Evolutionary conservation across 1,140 invertebrate genomes (phyloP).

Genomic region (Octopus bimaculoides): DNA sequence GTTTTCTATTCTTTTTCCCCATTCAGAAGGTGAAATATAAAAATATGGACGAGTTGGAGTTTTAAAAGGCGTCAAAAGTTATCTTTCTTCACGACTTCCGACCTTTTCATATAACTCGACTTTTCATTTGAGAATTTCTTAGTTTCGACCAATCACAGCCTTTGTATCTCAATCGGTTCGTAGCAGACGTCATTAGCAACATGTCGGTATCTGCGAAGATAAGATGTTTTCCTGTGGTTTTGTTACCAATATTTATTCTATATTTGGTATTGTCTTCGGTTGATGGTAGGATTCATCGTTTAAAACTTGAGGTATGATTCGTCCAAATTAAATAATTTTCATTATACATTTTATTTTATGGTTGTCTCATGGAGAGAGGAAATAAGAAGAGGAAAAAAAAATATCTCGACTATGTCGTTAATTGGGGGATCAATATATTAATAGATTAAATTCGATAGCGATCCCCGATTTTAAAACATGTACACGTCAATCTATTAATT

Average conservation of each 20-base stretch:
- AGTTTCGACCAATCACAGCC: not conserved
- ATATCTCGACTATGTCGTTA: too few relatives aligned
- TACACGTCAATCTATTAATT: not conserved
- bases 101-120: too few relatives aligned
- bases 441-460: too few relatives aligned
- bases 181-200: constrained; percentile 11
- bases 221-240: not conserved
- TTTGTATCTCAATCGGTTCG: not conserved
- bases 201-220: constrained; percentile 3
- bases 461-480: not conserved
- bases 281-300: not conserved
- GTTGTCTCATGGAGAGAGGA: too few relatives aligned
- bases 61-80: too few relatives aligned
- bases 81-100: too few relatives aligned
- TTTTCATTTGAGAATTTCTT: too few relatives aligned
- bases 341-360: too few relatives aligned
- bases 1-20: constrained; percentile 39
- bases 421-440: too few relatives aligned
- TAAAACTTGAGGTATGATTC: not conserved
- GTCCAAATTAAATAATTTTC: not conserved
- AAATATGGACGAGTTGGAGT: too few relatives aligned
- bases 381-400: too few relatives aligned
- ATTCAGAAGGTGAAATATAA: constrained; percentile 15
- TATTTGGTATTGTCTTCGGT: not conserved
- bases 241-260: not conserved